phyloP scores from a whole-genome alignment of 2,888 invertebrate genomes.

The Drosophila austrosaltans region DNA sequence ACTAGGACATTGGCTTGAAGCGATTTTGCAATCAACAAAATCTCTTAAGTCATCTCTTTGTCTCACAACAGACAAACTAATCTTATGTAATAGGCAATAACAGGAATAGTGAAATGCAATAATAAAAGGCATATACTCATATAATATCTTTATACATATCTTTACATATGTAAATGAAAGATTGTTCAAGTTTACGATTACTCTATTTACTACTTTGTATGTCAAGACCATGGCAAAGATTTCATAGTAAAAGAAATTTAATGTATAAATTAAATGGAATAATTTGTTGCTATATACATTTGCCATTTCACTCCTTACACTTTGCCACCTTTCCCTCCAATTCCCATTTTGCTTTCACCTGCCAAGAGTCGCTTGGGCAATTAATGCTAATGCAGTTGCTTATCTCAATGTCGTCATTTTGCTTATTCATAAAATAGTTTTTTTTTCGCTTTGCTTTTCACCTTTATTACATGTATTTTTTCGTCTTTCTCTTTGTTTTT shows the following conservation, averaged over 20 bases:
- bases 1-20: no score
- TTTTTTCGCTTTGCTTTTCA: conserved; percentile 12
- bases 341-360: not conserved
- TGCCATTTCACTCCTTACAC: not conserved
- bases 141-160: no score
- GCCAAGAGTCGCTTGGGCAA: conserved; percentile 15
- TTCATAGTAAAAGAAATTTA: not conserved
- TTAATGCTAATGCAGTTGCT: conserved; percentile 63
- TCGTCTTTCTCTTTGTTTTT: conserved; percentile 9
- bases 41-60: no score
- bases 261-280: not conserved
- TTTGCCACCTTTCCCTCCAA: not conserved
- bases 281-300: conserved; percentile 1
- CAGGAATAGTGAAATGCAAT: no score
- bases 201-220: no score
- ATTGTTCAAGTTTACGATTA: no score
- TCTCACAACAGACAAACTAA: no score
- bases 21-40: no score
- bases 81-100: no score
- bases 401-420: conserved; percentile 61
- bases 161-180: no score
- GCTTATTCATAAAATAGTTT: conserved; percentile 48
- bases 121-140: no score
- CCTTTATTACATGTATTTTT: conserved; percentile 45
- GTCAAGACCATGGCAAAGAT: no score